Evolutionary conservation across 2,888 invertebrate species (phyloP), one percentile per base, ranked within the genome.

Genomic region (Nymphalis urticae): DNA sequence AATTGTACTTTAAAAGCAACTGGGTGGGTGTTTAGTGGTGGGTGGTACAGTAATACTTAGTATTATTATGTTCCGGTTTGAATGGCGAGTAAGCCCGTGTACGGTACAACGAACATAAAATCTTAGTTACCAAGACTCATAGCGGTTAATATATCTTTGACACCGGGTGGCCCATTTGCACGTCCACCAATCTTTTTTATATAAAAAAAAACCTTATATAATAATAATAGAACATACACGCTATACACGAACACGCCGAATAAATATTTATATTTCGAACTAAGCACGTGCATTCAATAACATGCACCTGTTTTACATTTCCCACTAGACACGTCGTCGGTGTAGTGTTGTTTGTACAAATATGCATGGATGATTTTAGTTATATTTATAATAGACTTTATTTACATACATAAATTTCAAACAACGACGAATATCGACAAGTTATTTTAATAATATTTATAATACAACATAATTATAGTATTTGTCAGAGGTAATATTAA

Each of bases 271-370:
- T 53, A 24, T 53, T 53, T 53, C 24, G 4, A 53, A 61, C 59
- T 65, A 65, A 65, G 60, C 51, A 19, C 19, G 51, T 54, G 27
- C 32, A 61, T 66, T 27, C 48, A 48, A 48, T 60, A 66, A 48
- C 32, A 53, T 54, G 54, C 66, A 66, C 53, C 19, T 51, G 47
- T 48, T 48, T 50, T 62, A 32, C 54, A 62, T 61, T 66, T 66
- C 61, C 61, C 54, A 62, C 16, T 48, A 62, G 66, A 54, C 48
- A 53, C 17, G 27, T 56, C 7, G 54, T 56, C 7, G 54, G 27
- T 32, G 27, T 42, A 13, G 42, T 56, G n/a, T 32, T 54, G 54
- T 27, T 32, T 32, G 54, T 17, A 56, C 54, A 56, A 56, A 56
- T 56, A 56, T 17, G 54, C 32, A 56, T 53, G 9, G 17, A 17